Conservation (phyloP, 2,888 invertebrate species). For the Eurois occulta region DNA sequence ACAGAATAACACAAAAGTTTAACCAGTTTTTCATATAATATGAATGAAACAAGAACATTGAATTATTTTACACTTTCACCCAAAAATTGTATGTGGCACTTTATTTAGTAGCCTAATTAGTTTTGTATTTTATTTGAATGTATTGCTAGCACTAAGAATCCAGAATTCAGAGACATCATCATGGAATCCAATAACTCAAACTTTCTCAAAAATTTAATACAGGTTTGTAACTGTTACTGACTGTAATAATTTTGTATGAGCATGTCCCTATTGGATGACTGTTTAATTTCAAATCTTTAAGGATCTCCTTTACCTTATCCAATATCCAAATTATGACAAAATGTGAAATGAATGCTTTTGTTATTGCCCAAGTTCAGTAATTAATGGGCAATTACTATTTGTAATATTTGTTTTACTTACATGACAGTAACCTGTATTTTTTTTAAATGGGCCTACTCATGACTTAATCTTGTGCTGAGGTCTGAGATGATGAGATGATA, state of each 20-base stretch:
- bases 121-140: slow-evolving; percentile 61
- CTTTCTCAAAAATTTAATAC: slow-evolving; percentile 79
- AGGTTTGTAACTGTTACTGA: slow-evolving; percentile 81
- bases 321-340: background rate
- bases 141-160: slow-evolving; percentile 77
- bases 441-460: too few relatives aligned
- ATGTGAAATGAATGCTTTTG: background rate
- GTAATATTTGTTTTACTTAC: background rate
- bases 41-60: background rate
- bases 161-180: slow-evolving; percentile 76
- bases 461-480: too few relatives aligned
- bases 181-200: slow-evolving; percentile 84
- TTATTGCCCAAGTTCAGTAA: slow-evolving; percentile 8
- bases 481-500: too few relatives aligned
- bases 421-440: background rate
- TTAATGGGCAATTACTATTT: slow-evolving; percentile 4
- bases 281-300: background rate
- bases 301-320: background rate
- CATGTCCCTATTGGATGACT: slow-evolving; percentile 16
- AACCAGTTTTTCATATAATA: background rate
- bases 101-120: slow-evolving; percentile 37
- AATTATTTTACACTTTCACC: background rate
- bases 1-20: background rate
- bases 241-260: slow-evolving; percentile 51
- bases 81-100: slow-evolving; percentile 5